Percentiles rank a stretch among this genome's conserved stretches.
phyloP scores from a whole-genome alignment of 2,888 invertebrate species.

The Dynastes tityus region DNA sequence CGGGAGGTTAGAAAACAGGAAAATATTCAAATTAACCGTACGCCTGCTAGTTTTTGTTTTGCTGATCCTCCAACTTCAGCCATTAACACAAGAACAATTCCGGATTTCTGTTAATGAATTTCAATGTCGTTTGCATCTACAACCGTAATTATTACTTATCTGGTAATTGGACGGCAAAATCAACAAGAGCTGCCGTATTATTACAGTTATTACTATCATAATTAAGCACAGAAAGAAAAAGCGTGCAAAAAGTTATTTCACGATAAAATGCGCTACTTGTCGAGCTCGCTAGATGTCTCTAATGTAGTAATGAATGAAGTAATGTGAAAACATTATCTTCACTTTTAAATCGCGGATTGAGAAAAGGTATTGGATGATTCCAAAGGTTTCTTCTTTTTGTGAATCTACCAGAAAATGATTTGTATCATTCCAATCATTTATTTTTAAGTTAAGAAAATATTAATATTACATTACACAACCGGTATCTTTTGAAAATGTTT shows the following conservation, averaged over 20 bases:
- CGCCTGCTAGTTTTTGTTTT: conserved; percentile 30
- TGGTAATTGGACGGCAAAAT: conserved; percentile 35
- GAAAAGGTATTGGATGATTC: too few species aligned
- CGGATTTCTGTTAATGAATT: conserved; percentile 44
- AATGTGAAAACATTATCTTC: too few species aligned
- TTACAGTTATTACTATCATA: conserved; percentile 39
- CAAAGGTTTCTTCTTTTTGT: too few species aligned
- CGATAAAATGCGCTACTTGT: conserved; percentile 14
- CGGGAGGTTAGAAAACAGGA: conserved; percentile 34
- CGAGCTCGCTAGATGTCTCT: conserved; percentile 13
- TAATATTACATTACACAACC: too few species aligned
- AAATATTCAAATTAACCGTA: conserved; percentile 40
- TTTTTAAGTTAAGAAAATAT: too few species aligned
- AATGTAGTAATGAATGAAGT: background rate
- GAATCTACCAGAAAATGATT: too few species aligned
- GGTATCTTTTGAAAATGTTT: too few species aligned
- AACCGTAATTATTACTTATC: conserved; percentile 35
- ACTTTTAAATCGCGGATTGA: too few species aligned
- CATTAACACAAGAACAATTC: conserved; percentile 35
- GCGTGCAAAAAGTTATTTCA: conserved; percentile 13
- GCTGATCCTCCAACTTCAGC: conserved; percentile 12
- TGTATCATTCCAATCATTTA: too few species aligned
- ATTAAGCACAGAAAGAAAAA: conserved; percentile 1
- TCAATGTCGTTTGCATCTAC: conserved; percentile 35
- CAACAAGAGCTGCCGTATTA: conserved; percentile 32